Evolutionary conservation across 2,797 vertebrate genomes (phyloP).

Genomic region (Acomys russatus): DNA sequence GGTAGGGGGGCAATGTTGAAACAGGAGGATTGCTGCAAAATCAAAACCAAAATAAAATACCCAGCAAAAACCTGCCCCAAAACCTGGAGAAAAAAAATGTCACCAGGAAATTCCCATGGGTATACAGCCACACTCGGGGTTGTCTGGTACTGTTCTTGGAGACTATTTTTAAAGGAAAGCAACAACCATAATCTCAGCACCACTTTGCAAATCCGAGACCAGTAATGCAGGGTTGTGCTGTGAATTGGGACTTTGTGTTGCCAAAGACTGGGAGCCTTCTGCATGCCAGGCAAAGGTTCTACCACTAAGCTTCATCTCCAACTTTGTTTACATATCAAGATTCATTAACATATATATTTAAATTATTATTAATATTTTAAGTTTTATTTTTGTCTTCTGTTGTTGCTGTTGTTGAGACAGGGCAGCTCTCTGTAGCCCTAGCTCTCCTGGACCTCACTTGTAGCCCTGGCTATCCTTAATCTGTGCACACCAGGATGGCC

Average conservation of each 20-base stretch:
- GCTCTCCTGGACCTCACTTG: not conserved
- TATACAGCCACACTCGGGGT: not conserved
- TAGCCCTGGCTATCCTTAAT: not conserved
- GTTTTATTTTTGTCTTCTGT: not conserved
- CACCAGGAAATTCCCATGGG: not conserved
- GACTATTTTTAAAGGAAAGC: conserved; percentile 6
- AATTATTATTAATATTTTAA: not conserved
- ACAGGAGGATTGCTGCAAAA: not conserved
- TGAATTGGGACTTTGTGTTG: not conserved
- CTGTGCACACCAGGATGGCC: not conserved
- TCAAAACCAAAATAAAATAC: not conserved
- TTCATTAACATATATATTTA: not conserved
- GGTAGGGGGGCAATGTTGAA: too few species aligned
- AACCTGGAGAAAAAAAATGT: not conserved
- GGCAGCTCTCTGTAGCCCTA: not conserved
- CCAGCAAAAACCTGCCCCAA: not conserved
- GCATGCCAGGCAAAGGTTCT: not conserved
- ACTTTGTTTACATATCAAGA: not conserved
- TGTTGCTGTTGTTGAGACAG: not conserved
- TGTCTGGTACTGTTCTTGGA: not conserved
- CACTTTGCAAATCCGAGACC: not conserved
- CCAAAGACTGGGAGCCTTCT: not conserved
- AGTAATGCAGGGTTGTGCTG: not conserved
- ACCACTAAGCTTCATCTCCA: not conserved
- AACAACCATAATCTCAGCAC: not conserved